Base-by-base conservation (phyloP, 2,888 invertebrate genomes). In the Cerceris ruficornis region DNA sequence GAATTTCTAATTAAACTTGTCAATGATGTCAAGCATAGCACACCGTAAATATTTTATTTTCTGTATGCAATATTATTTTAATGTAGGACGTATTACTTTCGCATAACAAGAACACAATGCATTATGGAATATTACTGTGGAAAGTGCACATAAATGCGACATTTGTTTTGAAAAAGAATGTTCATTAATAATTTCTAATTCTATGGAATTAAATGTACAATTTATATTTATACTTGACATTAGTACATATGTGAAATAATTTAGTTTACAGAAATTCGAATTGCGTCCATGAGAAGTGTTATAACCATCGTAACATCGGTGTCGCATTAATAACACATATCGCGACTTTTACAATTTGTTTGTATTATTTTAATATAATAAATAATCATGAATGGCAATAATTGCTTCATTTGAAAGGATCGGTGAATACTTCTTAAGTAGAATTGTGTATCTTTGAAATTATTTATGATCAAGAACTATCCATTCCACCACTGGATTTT, bases 401-500 rank as follows among this genome's bases (percentile, higher is more conserved):
- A 57, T 67, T 69, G 70, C 74, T 41, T 58, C 57, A 9, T 50
- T 61, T 60, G 60, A 7, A 42, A 42, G 46, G 17, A 78, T 28
- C 57, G 15, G 13, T 60, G 43, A 58, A 75, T 41, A 54, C 54
- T 58, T 69, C 52, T 58, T 69, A 65, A 46, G 8, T 59, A 28
- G 64, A 28, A 52, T 43, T 43, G 67, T 43, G 67, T 62, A 77
- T 46, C 69, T 70, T 75, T 69, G 62, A 82, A 80, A 77, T 74
- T 69, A 78, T 72, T 78, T 71, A 80, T 83, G 75, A 57, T 64
- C 60, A 61, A 81, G 82, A 76, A 79, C 71, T 85, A 84, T 88
- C 84, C 86, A 88, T 88, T 88, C 87, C 86, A 86, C 70, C 50
- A 79, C 85, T 76, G 77, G 62, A 81, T 71, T 75, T 62, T 80